A percentile compares a stretch with the other conserved stretches of the same genome.
Evolutionary conservation across 2,113 vertebrate species (phyloP).

Genomic region (Australoheros scitulus): DNA sequence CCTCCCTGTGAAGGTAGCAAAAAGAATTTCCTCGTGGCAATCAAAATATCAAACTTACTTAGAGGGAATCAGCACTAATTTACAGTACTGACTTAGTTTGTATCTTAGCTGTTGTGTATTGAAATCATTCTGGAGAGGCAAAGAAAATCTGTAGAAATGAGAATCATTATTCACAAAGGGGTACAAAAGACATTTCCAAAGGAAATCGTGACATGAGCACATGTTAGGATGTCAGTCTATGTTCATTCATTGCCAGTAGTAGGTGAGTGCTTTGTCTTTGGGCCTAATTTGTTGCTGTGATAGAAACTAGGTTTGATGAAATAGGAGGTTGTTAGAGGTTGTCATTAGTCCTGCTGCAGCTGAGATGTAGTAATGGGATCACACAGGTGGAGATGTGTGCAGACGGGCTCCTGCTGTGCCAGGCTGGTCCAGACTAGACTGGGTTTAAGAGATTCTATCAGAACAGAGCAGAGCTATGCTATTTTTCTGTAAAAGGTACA

Average conservation of each 20-base stretch:
- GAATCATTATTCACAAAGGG: constrained; percentile 30
- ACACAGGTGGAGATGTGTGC: constrained; percentile 66
- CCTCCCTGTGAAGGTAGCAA: not conserved
- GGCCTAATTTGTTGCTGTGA: constrained; percentile 64
- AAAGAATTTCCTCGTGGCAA: not conserved
- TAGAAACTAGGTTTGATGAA: constrained; percentile 77
- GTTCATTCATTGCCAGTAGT: constrained; percentile 28
- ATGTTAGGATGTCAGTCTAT: constrained; percentile 7
- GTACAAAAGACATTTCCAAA: not conserved
- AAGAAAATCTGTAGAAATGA: constrained; percentile 2
- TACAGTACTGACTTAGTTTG: not conserved
- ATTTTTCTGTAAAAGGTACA: constrained; percentile 16
- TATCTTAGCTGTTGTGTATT: not conserved
- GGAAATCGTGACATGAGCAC: constrained; percentile 13
- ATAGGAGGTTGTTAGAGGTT: constrained; percentile 71
- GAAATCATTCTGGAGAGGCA: not conserved
- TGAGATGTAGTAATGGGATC: constrained; percentile 69
- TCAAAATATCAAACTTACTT: not conserved
- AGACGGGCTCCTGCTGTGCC: constrained; percentile 51
- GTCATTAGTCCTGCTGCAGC: constrained; percentile 69
- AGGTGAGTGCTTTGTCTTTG: constrained; percentile 47
- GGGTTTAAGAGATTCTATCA: constrained; percentile 19
- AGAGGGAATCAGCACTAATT: not conserved
- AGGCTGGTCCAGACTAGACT: constrained; percentile 51
- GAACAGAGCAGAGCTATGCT: constrained; percentile 29